phyloP scores from a whole-genome alignment of 2,888 invertebrate species.

The Hyposoter dolosus region DNA sequence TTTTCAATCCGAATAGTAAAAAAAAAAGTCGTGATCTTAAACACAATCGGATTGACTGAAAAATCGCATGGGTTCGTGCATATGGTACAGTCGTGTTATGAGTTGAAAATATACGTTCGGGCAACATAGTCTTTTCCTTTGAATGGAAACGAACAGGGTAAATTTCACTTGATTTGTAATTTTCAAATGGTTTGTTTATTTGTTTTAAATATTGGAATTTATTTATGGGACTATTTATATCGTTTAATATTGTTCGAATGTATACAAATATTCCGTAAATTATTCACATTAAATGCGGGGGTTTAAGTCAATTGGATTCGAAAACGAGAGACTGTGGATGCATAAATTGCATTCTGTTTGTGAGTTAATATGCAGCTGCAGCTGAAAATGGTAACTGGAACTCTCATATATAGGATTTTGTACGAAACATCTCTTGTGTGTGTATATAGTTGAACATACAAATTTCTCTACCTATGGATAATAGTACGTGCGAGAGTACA shows the following conservation, averaged over 20 bases:
- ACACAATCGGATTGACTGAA: neutral
- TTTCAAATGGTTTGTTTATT: neutral
- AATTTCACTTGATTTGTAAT: neutral
- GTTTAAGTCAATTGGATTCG: constrained; percentile 2
- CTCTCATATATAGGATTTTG: constrained; percentile 27
- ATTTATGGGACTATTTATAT: neutral
- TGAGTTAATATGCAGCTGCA: constrained; percentile 16
- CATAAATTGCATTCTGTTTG: constrained; percentile 22
- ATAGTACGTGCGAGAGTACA: constrained; percentile 44
- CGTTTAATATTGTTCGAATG: neutral
- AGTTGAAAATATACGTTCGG: neutral
- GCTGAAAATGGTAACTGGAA: constrained; percentile 24
- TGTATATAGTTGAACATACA: neutral
- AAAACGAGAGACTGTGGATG: constrained; percentile 14
- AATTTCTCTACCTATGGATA: neutral
- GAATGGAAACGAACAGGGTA: neutral
- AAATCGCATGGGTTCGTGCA: neutral
- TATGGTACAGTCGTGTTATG: neutral
- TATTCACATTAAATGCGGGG: neutral
- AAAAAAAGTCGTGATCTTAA: neutral
- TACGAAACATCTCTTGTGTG: constrained; percentile 11
- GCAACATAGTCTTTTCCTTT: neutral
- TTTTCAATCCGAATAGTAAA: neutral
- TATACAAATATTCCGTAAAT: neutral
- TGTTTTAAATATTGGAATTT: neutral